Evolutionary conservation across 2,113 vertebrate species (phyloP).

Genomic region (Entomyzon cyanotis): DNA sequence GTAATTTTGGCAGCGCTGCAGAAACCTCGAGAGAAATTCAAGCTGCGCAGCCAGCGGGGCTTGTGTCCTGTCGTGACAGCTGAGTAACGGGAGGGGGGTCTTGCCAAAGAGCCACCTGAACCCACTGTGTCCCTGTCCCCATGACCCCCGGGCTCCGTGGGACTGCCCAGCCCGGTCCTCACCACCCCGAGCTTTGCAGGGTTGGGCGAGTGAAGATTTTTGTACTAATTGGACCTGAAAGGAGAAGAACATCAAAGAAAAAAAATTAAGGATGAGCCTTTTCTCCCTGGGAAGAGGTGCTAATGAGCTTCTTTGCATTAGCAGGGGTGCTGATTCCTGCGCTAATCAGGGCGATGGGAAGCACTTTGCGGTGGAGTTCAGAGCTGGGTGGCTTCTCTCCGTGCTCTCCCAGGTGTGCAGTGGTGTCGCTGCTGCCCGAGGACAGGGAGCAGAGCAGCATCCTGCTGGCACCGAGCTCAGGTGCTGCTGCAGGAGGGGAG

Average conservation of each 20-base stretch:
- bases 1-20: background rate
- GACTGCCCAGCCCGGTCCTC: background rate
- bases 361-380: background rate
- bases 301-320: background rate
- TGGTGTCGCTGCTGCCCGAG: rapidly evolving
- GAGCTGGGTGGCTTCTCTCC: background rate
- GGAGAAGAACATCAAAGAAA: background rate
- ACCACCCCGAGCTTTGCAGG: background rate
- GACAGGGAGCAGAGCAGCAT: background rate
- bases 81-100: rapidly evolving
- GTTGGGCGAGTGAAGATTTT: background rate
- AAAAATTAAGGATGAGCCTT: background rate
- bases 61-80: background rate
- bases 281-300: background rate
- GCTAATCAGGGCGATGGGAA: background rate
- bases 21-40: background rate
- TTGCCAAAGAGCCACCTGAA: background rate
- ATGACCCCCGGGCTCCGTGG: rapidly evolving
- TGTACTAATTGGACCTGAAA: background rate
- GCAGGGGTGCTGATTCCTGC: background rate
- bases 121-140: background rate
- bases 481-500: background rate
- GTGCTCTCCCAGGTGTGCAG: rapidly evolving
- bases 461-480: rapidly evolving
- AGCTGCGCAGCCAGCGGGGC: background rate